Conservation (phyloP, 2,113 vertebrate species). For the Crotophaga sulcirostris region DNA sequence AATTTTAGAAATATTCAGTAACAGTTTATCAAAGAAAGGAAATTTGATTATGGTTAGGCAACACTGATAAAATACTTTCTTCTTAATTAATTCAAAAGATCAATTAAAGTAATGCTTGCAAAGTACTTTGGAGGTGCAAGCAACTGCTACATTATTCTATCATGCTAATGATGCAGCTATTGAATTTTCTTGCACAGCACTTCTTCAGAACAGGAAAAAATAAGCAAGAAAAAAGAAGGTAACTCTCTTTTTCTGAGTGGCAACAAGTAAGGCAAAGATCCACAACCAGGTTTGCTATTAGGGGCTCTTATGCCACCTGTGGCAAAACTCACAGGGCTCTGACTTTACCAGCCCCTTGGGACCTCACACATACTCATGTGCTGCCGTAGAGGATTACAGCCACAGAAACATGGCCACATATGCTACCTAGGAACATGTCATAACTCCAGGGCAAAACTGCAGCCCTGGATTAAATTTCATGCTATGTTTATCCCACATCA, state of each 20-base stretch:
- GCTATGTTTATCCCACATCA: background rate
- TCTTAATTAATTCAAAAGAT: background rate
- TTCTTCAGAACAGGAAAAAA: background rate
- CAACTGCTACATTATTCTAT: background rate
- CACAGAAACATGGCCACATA: background rate
- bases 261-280: background rate
- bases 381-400: accelerated
- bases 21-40: background rate
- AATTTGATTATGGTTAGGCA: background rate
- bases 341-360: background rate
- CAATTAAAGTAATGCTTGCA: background rate
- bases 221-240: background rate
- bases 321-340: background rate
- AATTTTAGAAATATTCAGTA: background rate
- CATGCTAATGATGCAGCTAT: background rate
- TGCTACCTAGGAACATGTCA: accelerated
- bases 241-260: accelerated
- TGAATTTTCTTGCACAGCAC: background rate
- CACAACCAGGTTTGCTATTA: background rate
- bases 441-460: background rate
- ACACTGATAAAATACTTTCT: background rate
- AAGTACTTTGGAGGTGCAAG: background rate
- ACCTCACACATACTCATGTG: accelerated
- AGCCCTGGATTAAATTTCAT: background rate
- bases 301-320: accelerated